Evolutionary conservation across 2,797 vertebrate genomes (phyloP).

Genomic region (Chromobotia macracanthus): DNA sequence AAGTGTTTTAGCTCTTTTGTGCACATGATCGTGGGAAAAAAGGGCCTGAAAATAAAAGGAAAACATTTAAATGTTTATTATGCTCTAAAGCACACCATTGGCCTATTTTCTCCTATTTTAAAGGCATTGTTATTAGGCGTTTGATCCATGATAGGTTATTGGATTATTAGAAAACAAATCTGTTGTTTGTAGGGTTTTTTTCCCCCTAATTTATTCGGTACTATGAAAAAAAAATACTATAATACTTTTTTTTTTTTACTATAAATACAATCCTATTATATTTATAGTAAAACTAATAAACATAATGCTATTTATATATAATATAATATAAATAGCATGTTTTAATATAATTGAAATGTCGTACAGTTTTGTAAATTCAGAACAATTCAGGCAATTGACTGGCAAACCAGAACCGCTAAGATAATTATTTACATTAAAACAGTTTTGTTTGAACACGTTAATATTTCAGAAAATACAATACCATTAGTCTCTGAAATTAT

Average conservation of each 20-base stretch:
- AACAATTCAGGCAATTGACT: too few species aligned
- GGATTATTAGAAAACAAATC: background rate
- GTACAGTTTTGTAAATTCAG: too few species aligned
- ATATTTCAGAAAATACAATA: background rate
- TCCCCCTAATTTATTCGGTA: background rate
- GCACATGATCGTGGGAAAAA: conserved; percentile 16
- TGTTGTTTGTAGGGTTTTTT: background rate
- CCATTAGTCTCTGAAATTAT: too few species aligned
- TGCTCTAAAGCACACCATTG: background rate
- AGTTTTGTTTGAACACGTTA: background rate
- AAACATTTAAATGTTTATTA: conserved; percentile 25
- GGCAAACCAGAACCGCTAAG: too few species aligned
- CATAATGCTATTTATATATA: too few species aligned
- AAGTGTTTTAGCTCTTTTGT: background rate
- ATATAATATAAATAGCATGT: too few species aligned
- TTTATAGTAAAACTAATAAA: too few species aligned
- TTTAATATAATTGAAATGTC: too few species aligned
- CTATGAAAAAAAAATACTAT: too few species aligned
- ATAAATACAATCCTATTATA: too few species aligned
- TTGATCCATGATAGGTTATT: background rate
- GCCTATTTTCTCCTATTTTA: background rate
- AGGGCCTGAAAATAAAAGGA: background rate
- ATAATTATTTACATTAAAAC: too few species aligned
- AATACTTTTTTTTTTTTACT: too few species aligned
- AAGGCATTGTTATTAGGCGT: background rate